A percentile compares a stretch with the other conserved stretches of the same genome.
Conservation (phyloP, 1,140 invertebrate genomes). For the Papilio glaucus region DNA sequence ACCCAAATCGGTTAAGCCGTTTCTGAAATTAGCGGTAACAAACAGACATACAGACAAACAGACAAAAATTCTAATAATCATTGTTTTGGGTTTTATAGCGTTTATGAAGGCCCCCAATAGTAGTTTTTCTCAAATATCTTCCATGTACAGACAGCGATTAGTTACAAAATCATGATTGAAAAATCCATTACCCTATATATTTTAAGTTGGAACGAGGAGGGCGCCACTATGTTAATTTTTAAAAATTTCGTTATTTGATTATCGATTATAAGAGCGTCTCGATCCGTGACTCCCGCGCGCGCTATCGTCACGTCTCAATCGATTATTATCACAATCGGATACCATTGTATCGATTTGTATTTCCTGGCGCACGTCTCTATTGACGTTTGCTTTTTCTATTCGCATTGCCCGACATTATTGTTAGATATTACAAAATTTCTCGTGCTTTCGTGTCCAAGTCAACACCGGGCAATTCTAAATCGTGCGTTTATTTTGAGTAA, state of each 20-base stretch:
- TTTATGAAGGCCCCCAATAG: no score
- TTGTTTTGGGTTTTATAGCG: no score
- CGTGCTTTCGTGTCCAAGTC: constrained; percentile 5
- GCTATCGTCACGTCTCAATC: constrained; percentile 61
- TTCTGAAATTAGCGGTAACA: no score
- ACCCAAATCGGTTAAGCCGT: no score
- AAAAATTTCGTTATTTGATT: background rate
- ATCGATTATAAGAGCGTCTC: background rate
- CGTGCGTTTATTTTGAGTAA: constrained; percentile 5
- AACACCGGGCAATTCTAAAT: constrained; percentile 21
- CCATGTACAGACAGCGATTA: no score
- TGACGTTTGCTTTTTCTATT: constrained; percentile 40
- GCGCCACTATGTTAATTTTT: background rate
- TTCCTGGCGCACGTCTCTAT: constrained; percentile 46
- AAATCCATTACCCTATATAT: background rate
- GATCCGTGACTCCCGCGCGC: constrained; percentile 48
- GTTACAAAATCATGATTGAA: no score
- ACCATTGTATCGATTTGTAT: constrained; percentile 44
- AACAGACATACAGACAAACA: no score
- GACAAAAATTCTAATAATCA: no score
- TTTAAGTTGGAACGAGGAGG: background rate
- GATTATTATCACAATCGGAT: constrained; percentile 53
- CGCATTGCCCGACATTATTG: constrained; percentile 24
- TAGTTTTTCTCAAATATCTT: no score
- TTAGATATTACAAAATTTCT: constrained; percentile 34